These are phyloP conservation scores for Laspeyria flexula DNA, from an alignment of 2,888 invertebrate species.

Conservation along the genomic window DNA sequence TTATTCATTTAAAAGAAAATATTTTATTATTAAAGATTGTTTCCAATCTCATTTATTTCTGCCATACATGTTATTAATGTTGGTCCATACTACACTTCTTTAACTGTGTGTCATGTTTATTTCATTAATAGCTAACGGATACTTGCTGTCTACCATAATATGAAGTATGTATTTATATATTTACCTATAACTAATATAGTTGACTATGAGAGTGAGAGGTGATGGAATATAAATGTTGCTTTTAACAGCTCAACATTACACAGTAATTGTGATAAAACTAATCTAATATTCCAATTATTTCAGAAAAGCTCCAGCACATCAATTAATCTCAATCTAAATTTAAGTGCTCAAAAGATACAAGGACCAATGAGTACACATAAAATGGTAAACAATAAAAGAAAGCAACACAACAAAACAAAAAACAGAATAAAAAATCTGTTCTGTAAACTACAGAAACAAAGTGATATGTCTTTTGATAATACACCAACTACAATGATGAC, in stretches of 20 bases:
- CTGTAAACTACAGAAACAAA: conserved; percentile 14
- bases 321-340: conserved; percentile 24
- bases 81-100: too few relatives aligned
- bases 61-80: too few relatives aligned
- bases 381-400: conserved; percentile 41
- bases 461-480: conserved; percentile 5
- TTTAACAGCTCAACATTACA: neutral
- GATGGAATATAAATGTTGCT: neutral
- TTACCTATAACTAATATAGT: too few relatives aligned
- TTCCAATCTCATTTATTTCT: too few relatives aligned
- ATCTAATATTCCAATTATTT: conserved; percentile 6
- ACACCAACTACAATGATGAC: neutral
- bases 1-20: too few relatives aligned
- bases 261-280: neutral
- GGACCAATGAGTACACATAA: conserved; percentile 38
- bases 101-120: too few relatives aligned
- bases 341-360: conserved; percentile 38
- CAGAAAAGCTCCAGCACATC: conserved; percentile 50
- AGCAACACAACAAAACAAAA: conserved; percentile 23
- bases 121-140: too few relatives aligned
- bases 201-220: too few relatives aligned
- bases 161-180: too few relatives aligned
- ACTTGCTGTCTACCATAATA: too few relatives aligned
- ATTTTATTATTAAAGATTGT: too few relatives aligned
- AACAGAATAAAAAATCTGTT: conserved; percentile 33